Conservation (phyloP, 2,113 vertebrate genomes). For the Acrocephalus kingi region DNA sequence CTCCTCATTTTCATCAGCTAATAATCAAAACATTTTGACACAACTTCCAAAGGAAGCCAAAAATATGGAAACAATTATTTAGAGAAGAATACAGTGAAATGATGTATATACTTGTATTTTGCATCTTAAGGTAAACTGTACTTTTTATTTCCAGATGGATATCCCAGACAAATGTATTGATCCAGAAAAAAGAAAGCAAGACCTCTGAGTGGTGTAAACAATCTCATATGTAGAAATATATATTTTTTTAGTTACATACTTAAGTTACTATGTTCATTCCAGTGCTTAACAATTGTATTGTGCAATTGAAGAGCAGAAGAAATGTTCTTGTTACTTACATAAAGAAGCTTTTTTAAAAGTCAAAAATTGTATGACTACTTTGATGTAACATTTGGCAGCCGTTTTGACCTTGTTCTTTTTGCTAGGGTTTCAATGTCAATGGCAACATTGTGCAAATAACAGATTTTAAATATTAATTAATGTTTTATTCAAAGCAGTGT, state of each 20-base stretch:
- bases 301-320: constrained; percentile 24
- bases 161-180: background rate
- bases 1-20: constrained; percentile 74
- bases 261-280: background rate
- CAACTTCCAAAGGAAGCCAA: constrained; percentile 64
- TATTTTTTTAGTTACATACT: background rate
- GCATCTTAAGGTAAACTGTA: constrained; percentile 60
- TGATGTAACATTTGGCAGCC: background rate
- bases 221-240: background rate
- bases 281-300: background rate
- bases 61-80: constrained; percentile 76
- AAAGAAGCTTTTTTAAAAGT: constrained; percentile 16
- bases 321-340: background rate
- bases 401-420: background rate
- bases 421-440: constrained; percentile 15
- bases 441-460: background rate
- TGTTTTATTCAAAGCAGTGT: background rate
- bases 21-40: constrained; percentile 76
- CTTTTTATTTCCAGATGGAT: constrained; percentile 45
- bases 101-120: constrained; percentile 57
- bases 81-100: constrained; percentile 59
- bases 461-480: background rate
- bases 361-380: background rate
- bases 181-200: background rate
- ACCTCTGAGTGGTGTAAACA: background rate